These are phyloP conservation scores for Scotopteryx bipunctaria DNA, from an alignment of 2,888 invertebrate species.

Conservation along the genomic window DNA sequence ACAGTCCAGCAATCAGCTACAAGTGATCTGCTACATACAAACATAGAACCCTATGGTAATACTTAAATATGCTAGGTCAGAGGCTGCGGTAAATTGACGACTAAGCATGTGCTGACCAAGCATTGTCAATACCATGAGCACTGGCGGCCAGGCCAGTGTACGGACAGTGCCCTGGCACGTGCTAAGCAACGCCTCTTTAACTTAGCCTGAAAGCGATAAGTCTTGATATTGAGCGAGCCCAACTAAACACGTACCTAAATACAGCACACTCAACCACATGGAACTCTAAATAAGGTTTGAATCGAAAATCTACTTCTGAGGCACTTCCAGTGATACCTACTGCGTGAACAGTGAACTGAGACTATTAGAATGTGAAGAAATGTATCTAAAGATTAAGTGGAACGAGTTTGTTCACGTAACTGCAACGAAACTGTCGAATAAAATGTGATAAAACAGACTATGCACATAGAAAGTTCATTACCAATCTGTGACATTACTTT, in stretches of 20 bases:
- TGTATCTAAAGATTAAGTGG: constrained; percentile 56
- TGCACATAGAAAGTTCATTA: constrained; percentile 71
- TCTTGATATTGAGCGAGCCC: constrained; percentile 82
- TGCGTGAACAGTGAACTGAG: constrained; percentile 48
- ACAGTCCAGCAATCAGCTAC: constrained; percentile 72
- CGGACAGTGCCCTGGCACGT: background rate
- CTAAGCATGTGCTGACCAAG: constrained; percentile 10
- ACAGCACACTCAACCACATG: constrained; percentile 71
- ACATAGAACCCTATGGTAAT: constrained; percentile 72
- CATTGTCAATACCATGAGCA: background rate
- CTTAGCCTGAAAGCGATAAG: constrained; percentile 68
- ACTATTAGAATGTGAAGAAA: constrained; percentile 42
- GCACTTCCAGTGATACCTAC: constrained; percentile 57
- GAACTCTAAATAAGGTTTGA: constrained; percentile 45
- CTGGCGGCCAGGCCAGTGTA: background rate
- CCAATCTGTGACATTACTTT: constrained; percentile 72
- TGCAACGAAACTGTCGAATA: constrained; percentile 64
- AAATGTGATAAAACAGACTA: constrained; percentile 67
- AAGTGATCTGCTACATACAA: constrained; percentile 74
- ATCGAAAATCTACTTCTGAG: constrained; percentile 46
- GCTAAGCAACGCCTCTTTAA: constrained; percentile 22
- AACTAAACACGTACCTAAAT: constrained; percentile 75
- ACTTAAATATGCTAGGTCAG: constrained; percentile 73
- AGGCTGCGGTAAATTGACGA: constrained; percentile 20
- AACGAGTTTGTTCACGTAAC: constrained; percentile 72